A percentile compares a stretch with the other conserved stretches of the same genome.
These are phyloP conservation scores for Baryphthengus martii DNA, from an alignment of 2,113 vertebrate genomes.

Conservation along the genomic window DNA sequence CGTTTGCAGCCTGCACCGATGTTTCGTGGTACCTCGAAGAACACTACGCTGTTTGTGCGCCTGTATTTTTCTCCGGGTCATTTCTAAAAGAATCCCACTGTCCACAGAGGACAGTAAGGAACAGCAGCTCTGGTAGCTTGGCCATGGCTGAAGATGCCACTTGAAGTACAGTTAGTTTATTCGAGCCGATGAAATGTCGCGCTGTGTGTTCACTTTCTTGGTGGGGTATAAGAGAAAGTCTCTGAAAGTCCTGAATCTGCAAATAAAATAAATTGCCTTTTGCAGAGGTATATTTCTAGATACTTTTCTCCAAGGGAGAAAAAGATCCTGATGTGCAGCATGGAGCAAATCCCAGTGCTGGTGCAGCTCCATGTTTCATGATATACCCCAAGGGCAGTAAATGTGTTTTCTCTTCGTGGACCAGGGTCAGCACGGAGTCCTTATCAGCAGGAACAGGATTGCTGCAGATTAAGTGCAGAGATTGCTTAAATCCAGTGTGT, in stretches of 20 bases:
- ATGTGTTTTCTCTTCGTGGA: background rate
- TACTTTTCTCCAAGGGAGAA: background rate
- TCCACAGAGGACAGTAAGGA: background rate
- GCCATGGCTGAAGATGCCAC: background rate
- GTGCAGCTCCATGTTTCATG: background rate
- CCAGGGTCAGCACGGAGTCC: background rate
- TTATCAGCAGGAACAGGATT: background rate
- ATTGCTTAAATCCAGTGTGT: background rate
- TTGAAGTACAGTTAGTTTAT: background rate
- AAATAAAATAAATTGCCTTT: too few species aligned
- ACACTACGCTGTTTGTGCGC: background rate
- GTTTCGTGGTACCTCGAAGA: background rate
- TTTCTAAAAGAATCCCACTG: background rate
- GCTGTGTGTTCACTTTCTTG: background rate
- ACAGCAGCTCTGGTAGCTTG: background rate
- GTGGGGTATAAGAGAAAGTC: accelerated
- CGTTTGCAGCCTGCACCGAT: background rate
- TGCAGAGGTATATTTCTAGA: background rate
- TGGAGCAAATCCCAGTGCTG: background rate
- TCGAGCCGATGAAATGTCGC: background rate
- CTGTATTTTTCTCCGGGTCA: background rate
- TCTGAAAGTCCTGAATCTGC: background rate
- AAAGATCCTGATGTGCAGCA: background rate
- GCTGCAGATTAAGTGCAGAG: background rate
- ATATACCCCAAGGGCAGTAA: background rate